These are phyloP conservation scores for Dinomys branickii DNA, from an alignment of 2,113 vertebrate genomes.

Conservation along the genomic window DNA sequence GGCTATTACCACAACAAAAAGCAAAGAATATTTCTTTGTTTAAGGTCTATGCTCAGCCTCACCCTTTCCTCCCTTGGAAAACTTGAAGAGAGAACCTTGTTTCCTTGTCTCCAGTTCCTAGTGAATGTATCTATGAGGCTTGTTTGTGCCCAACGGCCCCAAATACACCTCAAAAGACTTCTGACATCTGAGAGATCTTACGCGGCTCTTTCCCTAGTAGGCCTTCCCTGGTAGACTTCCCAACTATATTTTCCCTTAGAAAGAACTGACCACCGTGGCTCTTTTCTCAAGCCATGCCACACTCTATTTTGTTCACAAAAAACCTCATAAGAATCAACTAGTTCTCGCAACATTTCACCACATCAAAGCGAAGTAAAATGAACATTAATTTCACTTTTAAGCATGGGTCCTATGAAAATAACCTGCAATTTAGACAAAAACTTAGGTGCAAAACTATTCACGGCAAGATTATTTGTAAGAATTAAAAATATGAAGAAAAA, in stretches of 20 bases:
- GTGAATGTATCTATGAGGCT: neutral
- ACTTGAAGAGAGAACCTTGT: neutral
- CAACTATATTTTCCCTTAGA: neutral
- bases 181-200: neutral
- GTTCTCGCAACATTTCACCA: neutral
- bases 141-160: neutral
- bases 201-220: neutral
- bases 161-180: neutral
- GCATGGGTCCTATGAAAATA: slow-evolving; percentile 17
- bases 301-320: neutral
- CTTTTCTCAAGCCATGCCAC: neutral
- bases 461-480: neutral
- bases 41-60: neutral
- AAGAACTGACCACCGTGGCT: neutral
- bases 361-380: neutral
- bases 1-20: neutral
- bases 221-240: neutral
- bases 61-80: neutral
- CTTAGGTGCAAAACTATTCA: neutral
- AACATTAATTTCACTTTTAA: neutral
- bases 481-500: slow-evolving; percentile 31
- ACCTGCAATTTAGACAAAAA: slow-evolving; percentile 23
- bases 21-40: neutral
- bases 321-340: neutral
- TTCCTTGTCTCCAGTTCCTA: neutral